These are phyloP conservation scores for Eupithecia vulgata DNA, from an alignment of 2,888 invertebrate species.

Conservation along the genomic window DNA sequence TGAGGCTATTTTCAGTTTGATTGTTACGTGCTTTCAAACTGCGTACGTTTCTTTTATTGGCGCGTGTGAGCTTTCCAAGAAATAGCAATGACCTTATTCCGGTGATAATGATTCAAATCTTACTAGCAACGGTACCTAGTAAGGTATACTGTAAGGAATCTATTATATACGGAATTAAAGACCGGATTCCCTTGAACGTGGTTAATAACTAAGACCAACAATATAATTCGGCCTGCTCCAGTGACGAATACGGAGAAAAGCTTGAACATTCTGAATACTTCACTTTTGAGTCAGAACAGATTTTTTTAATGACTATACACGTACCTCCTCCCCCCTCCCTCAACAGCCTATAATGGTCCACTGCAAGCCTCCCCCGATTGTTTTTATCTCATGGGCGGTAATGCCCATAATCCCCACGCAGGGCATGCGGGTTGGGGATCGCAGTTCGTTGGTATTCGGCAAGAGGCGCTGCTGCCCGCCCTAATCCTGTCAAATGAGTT, in stretches of 20 bases:
- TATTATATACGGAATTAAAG: background rate
- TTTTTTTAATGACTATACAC: background rate
- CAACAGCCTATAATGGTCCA: no score
- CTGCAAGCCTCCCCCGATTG: no score
- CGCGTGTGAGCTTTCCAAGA: constrained; percentile 26
- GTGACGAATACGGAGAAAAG: background rate
- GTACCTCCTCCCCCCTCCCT: no score
- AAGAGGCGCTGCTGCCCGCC: no score
- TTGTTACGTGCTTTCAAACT: constrained; percentile 39
- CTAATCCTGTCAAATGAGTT: background rate
- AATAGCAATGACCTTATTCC: constrained; percentile 25
- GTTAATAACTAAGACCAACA: background rate
- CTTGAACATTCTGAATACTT: background rate
- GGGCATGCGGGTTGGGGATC: no score
- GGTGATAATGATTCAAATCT: background rate
- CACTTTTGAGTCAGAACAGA: background rate
- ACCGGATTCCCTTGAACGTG: background rate
- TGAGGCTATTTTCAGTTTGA: constrained; percentile 41
- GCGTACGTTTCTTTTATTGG: constrained; percentile 39
- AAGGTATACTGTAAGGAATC: background rate
- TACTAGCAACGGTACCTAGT: background rate
- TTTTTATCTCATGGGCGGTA: no score
- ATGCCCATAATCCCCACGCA: no score
- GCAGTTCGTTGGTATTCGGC: no score
- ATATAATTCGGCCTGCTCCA: background rate